These are phyloP conservation scores for Coracias cyanogaster DNA, from an alignment of 2,797 vertebrate genomes.

Conservation along the genomic window DNA sequence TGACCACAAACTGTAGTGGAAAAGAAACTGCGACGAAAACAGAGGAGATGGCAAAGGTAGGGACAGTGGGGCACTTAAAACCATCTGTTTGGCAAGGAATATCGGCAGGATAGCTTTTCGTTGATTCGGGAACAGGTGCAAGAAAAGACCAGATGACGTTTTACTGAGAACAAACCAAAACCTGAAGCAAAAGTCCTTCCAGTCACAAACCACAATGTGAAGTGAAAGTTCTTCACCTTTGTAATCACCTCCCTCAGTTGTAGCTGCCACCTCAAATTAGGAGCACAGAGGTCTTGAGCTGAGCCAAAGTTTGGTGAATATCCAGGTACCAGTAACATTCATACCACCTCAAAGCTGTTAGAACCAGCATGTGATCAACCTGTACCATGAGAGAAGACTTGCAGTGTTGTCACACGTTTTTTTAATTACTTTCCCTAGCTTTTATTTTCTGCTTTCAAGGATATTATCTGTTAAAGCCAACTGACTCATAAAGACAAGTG, in stretches of 20 bases:
- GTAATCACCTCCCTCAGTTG: background rate
- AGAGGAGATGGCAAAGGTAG: background rate
- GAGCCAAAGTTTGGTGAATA: background rate
- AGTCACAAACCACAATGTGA: fast-evolving
- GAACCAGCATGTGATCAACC: fast-evolving
- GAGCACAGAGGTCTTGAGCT: background rate
- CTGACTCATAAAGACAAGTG: background rate
- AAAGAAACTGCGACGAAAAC: background rate
- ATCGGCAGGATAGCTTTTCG: fast-evolving
- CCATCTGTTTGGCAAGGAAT: background rate
- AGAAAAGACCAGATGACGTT: background rate
- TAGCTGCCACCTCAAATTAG: fast-evolving
- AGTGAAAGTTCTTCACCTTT: background rate
- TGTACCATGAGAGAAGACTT: background rate
- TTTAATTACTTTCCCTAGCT: background rate
- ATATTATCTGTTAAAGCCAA: background rate
- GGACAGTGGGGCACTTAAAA: background rate
- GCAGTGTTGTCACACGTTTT: background rate
- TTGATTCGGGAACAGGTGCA: fast-evolving
- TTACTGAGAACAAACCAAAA: background rate
- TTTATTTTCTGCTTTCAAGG: background rate
- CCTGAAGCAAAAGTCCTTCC: background rate
- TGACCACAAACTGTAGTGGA: background rate
- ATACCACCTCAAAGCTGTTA: background rate
- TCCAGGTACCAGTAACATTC: background rate